Evolutionary conservation across 2,888 invertebrate genomes (phyloP).

Genomic region (Apamea epomidion): DNA sequence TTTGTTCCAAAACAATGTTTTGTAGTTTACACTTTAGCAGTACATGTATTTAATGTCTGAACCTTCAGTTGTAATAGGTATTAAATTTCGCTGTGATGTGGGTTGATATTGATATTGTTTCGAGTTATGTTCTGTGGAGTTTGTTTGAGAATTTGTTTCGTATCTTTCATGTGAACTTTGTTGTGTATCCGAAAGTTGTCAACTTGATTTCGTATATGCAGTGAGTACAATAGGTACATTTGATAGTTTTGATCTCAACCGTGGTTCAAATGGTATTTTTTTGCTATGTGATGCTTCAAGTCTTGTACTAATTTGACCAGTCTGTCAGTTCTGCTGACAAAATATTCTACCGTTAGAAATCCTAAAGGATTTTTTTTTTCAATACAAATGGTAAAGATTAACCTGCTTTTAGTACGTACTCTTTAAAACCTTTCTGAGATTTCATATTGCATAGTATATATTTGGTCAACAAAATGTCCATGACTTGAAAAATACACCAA

Average conservation of each 20-base stretch:
- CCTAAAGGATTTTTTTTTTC: not conserved
- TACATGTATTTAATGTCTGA: constrained; percentile 39
- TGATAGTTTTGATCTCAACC: not conserved
- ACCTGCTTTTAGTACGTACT: not conserved
- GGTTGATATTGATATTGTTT: constrained; percentile 40
- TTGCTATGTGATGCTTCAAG: not conserved
- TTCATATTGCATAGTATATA: not conserved
- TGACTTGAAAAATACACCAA: not conserved
- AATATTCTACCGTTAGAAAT: not conserved
- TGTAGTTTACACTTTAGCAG: constrained; percentile 47
- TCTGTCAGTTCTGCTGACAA: not conserved
- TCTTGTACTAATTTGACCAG: not conserved
- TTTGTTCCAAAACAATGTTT: constrained; percentile 63
- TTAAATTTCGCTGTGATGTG: constrained; percentile 39
- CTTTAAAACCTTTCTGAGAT: not conserved
- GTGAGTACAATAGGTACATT: not conserved
- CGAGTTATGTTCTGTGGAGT: constrained; percentile 11
- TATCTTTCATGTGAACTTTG: constrained; percentile 39
- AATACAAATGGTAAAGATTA: not conserved
- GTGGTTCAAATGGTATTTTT: not conserved
- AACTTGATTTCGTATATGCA: constrained; percentile 3
- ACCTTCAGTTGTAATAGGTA: constrained; percentile 14
- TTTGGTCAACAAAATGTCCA: not conserved
- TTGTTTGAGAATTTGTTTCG: constrained; percentile 27
- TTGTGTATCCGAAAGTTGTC: constrained; percentile 7